phyloP scores from a whole-genome alignment of 2,888 invertebrate genomes.

The Ptychoptera albimana region DNA sequence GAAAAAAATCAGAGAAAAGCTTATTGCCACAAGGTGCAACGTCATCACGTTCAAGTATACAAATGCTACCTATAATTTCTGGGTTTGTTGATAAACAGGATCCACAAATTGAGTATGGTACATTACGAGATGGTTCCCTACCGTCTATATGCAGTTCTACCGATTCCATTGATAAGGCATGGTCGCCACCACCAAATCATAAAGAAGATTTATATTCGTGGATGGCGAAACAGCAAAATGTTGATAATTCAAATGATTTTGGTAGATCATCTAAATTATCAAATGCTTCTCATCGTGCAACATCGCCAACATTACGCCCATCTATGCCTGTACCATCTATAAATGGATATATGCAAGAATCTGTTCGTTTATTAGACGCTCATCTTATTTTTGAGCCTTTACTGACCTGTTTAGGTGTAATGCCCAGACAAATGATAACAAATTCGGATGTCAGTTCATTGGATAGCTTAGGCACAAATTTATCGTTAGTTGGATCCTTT shows the following conservation, averaged over 20 bases:
- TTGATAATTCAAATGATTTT: not conserved
- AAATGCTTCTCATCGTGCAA: not conserved
- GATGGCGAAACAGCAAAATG: slow-evolving; percentile 81
- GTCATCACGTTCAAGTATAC: slow-evolving; percentile 31
- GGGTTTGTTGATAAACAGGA: slow-evolving; percentile 29
- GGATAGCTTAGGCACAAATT: slow-evolving; percentile 77
- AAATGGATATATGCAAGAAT: slow-evolving; percentile 41
- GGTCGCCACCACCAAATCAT: slow-evolving; percentile 31
- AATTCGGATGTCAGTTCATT: slow-evolving; percentile 48
- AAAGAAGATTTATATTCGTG: slow-evolving; percentile 87
- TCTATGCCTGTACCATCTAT: slow-evolving; percentile 5
- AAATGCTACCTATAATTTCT: slow-evolving; percentile 31
- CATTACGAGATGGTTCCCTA: slow-evolving; percentile 59
- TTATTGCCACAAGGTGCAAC: slow-evolving; percentile 22
- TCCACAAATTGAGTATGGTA: slow-evolving; percentile 47
- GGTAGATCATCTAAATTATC: slow-evolving; percentile 13
- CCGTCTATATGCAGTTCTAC: slow-evolving; percentile 40
- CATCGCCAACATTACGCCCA: not conserved
- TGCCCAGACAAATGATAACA: slow-evolving; percentile 64
- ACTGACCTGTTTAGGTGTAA: slow-evolving; percentile 74
- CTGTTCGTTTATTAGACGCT: slow-evolving; percentile 73
- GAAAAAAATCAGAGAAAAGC: not conserved
- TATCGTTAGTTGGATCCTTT: slow-evolving; percentile 68
- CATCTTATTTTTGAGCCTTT: slow-evolving; percentile 89
- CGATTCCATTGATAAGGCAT: slow-evolving; percentile 27